Base-by-base conservation (phyloP, 2,113 vertebrate species). In the Aptenodytes patagonicus region DNA sequence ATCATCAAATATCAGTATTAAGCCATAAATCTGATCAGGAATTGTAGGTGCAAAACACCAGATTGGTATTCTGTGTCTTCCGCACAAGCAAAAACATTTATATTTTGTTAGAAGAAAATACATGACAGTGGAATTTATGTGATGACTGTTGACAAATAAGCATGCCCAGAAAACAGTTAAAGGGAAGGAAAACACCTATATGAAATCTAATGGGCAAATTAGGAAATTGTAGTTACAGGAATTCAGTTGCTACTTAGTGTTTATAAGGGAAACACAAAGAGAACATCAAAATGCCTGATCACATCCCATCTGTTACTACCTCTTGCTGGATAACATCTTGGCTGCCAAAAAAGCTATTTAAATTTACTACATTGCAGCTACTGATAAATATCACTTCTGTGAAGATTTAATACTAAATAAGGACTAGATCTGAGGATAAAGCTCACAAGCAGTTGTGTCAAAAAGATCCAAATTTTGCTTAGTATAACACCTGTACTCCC, bases 341-440 rank as follows among this genome's bases (percentile, higher is more conserved):
- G 80, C 90, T 97, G 96, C 80, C 96, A 97, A 95, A 97, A 96
- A 96, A 94, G 94, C 91, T 61, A 92, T 90, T 96, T 96, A 94
- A 95, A 95, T 95, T 97, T 97, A 97, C 91, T 94, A 97, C 94
- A 95, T 84, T 65, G 78, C 19, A 95, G 69, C 82, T 87, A 93
- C 75, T 93, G 91, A 96, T 95, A 95, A 97, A 92, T 83, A 96
- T 62, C 77, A 86, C 81, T 91, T 93, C 87, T 49, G 73, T 70
- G 83, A 97, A 95, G 90, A 95, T 79, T 52, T 95, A 86, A 92
- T 97, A 93, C 79, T 88, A 97, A 97, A 75, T 93, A 97, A 95
- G 93, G 85, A 91, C 55, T 83, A 95, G 93, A 96, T 97, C 86
- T 82, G 77, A 95, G 55, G 83, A 94, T 93, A 95, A 92, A 95